phyloP scores from a whole-genome alignment of 2,888 invertebrate genomes.

The Anthophora plumipes region DNA sequence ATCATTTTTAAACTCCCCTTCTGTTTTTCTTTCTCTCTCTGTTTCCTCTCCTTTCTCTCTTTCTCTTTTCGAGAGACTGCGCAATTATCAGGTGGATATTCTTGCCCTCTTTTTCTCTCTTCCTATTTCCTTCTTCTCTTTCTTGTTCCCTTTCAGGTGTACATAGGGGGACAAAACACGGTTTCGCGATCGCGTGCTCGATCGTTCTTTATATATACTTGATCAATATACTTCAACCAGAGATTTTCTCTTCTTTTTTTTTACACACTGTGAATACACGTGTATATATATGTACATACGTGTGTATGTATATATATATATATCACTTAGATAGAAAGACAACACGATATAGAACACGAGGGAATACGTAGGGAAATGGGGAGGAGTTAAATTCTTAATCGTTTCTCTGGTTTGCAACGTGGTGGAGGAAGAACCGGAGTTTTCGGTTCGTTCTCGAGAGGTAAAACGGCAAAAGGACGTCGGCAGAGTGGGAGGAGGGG shows the following conservation, averaged over 20 bases:
- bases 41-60: background rate
- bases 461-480: slow-evolving; percentile 34
- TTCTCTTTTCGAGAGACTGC: background rate
- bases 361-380: too few species aligned
- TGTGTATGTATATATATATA: background rate
- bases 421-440: background rate
- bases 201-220: background rate
- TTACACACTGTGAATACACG: background rate
- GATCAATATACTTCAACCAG: too few species aligned
- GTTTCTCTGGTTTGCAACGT: background rate
- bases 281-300: background rate
- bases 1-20: background rate
- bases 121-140: background rate
- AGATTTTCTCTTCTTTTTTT: too few species aligned
- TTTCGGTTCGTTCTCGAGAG: slow-evolving; percentile 10
- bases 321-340: background rate
- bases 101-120: background rate
- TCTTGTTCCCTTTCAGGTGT: background rate
- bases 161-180: background rate
- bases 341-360: background rate
- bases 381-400: slow-evolving; percentile 38
- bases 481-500: too few species aligned
- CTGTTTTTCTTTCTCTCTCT: background rate
- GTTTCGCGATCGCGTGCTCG: background rate
- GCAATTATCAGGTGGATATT: too few species aligned